A percentile compares a stretch with the other conserved stretches of the same genome.
These are phyloP conservation scores for Lutjanus erythropterus DNA, from an alignment of 2,113 vertebrate genomes.

Conservation along the genomic window DNA sequence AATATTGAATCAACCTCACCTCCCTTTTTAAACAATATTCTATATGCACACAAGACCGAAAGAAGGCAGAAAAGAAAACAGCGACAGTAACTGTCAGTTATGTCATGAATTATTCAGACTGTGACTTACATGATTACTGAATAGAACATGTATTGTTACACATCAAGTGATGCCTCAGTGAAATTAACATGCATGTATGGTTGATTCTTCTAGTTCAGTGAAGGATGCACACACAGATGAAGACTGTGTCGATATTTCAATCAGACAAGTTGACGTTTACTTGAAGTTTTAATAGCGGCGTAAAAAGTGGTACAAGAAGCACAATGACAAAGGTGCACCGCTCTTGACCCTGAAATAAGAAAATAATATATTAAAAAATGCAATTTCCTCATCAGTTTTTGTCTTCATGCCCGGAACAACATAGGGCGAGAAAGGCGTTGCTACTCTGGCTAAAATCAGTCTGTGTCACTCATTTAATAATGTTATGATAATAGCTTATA, in stretches of 20 bases:
- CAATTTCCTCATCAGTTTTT: background rate
- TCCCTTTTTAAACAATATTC: conserved; percentile 1
- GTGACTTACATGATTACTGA: conserved; percentile 11
- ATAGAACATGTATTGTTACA: conserved; percentile 21
- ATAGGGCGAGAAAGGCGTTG: background rate
- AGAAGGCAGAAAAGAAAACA: background rate
- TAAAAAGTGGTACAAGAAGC: background rate
- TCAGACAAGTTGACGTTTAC: background rate
- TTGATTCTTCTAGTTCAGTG: background rate
- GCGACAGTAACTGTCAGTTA: background rate
- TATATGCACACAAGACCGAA: background rate
- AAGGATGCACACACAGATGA: background rate
- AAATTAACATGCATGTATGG: background rate
- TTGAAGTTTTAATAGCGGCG: background rate
- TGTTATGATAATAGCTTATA: background rate
- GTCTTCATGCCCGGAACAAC: background rate
- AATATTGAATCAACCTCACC: conserved; percentile 38
- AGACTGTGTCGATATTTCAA: background rate
- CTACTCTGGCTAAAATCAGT: background rate
- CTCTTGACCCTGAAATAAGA: conserved; percentile 15
- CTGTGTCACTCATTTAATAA: background rate
- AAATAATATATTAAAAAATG: too few relatives aligned
- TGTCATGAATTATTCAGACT: conserved; percentile 38
- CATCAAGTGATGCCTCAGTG: background rate
- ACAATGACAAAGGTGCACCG: background rate